A percentile compares a stretch with the other conserved stretches of the same genome.
Evolutionary conservation across 2,888 invertebrate species (phyloP).

Genomic region (Eupithecia abbreviata): DNA sequence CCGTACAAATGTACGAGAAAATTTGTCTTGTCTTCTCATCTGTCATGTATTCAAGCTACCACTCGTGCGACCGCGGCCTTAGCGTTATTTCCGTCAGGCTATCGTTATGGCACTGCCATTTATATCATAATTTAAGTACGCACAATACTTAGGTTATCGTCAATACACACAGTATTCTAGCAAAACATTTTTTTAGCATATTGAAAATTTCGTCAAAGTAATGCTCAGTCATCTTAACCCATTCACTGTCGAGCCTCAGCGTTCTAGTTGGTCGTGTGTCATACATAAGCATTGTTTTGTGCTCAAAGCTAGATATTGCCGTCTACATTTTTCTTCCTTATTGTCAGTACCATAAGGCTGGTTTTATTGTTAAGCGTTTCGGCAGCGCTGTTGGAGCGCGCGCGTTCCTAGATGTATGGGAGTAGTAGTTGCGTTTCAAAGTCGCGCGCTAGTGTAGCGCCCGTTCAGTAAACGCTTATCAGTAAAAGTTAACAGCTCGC

Average conservation of each 20-base stretch:
- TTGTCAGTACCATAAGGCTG: not conserved
- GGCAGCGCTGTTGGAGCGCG: no score
- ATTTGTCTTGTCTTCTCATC: not conserved
- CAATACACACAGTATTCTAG: not conserved
- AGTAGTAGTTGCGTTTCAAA: no score
- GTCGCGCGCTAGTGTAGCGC: no score
- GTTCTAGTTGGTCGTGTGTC: no score
- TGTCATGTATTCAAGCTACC: not conserved
- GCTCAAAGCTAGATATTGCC: no score
- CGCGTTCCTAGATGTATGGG: no score
- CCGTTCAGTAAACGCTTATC: no score
- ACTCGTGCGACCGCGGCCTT: not conserved
- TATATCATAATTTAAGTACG: slow-evolving; percentile 26
- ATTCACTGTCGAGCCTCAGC: no score
- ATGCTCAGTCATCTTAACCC: not conserved
- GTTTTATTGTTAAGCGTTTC: no score
- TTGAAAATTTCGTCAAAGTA: not conserved
- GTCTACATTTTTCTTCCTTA: not conserved
- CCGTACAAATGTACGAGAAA: not conserved
- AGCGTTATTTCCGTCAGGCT: not conserved
- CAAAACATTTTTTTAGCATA: not conserved
- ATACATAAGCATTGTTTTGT: no score
- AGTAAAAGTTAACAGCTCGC: no score
- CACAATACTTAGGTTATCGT: slow-evolving; percentile 22
- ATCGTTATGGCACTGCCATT: slow-evolving; percentile 26